Conservation (phyloP, 2,888 invertebrate species). For the Lepidochitona cinerea region DNA sequence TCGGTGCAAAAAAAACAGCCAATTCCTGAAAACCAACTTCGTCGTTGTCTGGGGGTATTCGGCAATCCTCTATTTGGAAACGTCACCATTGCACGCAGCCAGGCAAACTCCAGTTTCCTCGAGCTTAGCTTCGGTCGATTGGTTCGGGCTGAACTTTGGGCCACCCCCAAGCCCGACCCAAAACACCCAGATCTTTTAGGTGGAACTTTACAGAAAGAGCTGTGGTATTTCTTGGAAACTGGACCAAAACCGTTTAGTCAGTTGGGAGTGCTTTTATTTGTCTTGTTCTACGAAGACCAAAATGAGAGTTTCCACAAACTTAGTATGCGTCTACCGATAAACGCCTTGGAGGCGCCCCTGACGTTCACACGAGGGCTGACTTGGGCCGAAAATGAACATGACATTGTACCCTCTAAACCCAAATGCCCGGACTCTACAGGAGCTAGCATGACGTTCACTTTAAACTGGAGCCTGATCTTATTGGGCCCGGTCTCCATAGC, state of each 20-base stretch:
- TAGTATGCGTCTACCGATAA: not conserved
- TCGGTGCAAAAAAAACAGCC: not conserved
- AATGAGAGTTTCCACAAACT: not conserved
- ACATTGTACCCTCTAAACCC: not conserved
- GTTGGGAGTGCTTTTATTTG: not conserved
- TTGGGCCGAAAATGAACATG: not conserved
- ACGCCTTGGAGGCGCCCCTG: not conserved
- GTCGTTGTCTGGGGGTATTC: not conserved
- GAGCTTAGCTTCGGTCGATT: constrained; percentile 2
- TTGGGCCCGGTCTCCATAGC: too few species aligned
- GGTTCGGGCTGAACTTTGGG: not conserved
- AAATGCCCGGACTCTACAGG: too few species aligned
- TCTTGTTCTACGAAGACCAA: not conserved
- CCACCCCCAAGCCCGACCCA: not conserved
- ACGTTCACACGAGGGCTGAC: not conserved
- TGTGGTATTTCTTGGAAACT: constrained; percentile 5
- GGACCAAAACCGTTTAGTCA: not conserved
- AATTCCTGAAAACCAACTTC: not conserved
- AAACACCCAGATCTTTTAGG: not conserved
- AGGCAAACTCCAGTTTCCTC: not conserved
- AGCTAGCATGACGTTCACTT: too few species aligned
- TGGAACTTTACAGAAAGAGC: not conserved
- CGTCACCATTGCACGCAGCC: not conserved
- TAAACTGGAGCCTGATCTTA: too few species aligned
- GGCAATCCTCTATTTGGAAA: constrained; percentile 13